Evolutionary conservation across 2,113 vertebrate genomes (phyloP).

Genomic region (Numida meleagris): DNA sequence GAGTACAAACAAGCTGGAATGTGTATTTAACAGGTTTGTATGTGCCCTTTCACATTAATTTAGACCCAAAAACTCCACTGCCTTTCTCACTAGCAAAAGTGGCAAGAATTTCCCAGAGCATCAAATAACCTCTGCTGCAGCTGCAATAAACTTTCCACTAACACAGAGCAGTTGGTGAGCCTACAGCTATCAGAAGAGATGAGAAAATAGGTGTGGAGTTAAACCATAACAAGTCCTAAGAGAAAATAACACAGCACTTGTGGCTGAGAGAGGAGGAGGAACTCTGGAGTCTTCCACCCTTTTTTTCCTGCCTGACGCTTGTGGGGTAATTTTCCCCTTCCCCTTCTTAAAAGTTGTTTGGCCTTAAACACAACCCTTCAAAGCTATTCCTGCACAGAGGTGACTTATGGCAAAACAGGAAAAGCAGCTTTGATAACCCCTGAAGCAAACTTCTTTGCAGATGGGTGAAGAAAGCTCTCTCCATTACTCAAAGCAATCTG

Average conservation of each 20-base stretch:
- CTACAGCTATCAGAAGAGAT: background rate
- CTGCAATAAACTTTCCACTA: background rate
- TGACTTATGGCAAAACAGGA: slow-evolving; percentile 46
- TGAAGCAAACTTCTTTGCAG: background rate
- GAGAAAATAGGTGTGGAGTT: background rate
- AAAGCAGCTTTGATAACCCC: slow-evolving; percentile 20
- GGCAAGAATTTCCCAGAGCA: background rate
- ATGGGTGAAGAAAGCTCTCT: background rate
- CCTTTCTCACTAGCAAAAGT: background rate
- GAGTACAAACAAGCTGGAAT: slow-evolving; percentile 65
- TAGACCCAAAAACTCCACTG: background rate
- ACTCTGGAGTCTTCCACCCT: background rate
- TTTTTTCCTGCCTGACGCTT: background rate
- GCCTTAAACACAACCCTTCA: background rate
- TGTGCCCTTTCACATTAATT: slow-evolving; percentile 12
- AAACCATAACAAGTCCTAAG: background rate
- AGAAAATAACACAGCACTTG: background rate
- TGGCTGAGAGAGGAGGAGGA: background rate
- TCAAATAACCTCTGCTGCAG: background rate
- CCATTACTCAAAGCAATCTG: background rate
- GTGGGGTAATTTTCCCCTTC: background rate
- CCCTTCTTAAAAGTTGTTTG: background rate
- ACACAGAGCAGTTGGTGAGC: background rate
- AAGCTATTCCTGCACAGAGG: background rate
- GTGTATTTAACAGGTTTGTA: slow-evolving; percentile 19